Evolutionary conservation across 2,888 invertebrate genomes (phyloP).

Genomic region (Labia minor): DNA sequence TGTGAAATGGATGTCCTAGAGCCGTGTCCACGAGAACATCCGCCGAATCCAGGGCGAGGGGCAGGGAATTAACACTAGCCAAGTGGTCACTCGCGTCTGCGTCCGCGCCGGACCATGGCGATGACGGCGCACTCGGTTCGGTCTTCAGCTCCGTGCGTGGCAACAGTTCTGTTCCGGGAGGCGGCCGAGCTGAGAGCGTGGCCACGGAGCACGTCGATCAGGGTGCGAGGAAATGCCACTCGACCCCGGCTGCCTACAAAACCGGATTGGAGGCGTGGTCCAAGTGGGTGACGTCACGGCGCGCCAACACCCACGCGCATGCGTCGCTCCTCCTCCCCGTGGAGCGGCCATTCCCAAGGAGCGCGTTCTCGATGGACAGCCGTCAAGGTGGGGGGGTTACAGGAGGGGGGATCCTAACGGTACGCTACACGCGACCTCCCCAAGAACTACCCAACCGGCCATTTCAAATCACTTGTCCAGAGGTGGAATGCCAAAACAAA

Average conservation of each 20-base stretch:
- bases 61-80: neutral
- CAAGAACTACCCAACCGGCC: neutral
- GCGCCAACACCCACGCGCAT: neutral
- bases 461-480: no score
- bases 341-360: neutral
- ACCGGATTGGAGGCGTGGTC: neutral
- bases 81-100: slow-evolving; percentile 6
- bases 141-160: neutral
- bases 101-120: slow-evolving; percentile 8
- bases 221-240: neutral
- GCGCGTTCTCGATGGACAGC: neutral
- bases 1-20: slow-evolving; percentile 1
- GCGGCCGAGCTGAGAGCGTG: neutral
- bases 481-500: no score
- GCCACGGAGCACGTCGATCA: no score
- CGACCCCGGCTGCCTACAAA: neutral
- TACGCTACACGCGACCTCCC: neutral
- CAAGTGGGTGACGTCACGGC: neutral
- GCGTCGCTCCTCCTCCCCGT: neutral
- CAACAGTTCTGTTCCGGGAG: neutral
- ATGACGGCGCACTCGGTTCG: neutral
- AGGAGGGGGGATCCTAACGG: neutral
- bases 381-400: no score
- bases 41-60: neutral
- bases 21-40: neutral